Percentiles rank a stretch among this genome's conserved stretches.
Evolutionary conservation across 2,797 vertebrate species (phyloP).

Genomic region (Chloroceryle amazona): DNA sequence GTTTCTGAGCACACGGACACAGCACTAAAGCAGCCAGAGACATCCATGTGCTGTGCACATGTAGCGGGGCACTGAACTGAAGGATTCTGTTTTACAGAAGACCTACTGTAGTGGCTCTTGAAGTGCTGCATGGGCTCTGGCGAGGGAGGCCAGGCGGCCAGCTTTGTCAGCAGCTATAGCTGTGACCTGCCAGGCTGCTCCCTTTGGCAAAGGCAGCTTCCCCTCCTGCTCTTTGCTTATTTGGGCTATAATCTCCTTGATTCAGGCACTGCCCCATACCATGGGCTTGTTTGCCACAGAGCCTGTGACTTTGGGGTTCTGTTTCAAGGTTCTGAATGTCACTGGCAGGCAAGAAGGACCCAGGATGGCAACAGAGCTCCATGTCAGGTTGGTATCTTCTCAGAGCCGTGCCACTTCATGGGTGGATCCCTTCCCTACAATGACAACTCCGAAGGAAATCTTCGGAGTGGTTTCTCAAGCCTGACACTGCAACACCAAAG

Average conservation of each 20-base stretch:
- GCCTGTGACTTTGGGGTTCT: neutral
- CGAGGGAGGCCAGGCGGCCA: neutral
- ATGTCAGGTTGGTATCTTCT: neutral
- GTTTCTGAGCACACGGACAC: neutral
- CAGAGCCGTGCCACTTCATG: neutral
- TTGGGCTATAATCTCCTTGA: neutral
- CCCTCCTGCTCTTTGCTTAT: neutral
- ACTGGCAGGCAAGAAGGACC: neutral
- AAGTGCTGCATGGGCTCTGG: neutral
- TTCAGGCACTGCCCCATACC: neutral
- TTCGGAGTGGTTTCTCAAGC: neutral
- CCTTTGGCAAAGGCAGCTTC: fast-evolving
- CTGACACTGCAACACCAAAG: neutral
- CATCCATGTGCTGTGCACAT: neutral
- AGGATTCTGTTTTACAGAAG: neutral
- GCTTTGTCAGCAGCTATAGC: neutral
- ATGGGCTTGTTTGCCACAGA: neutral
- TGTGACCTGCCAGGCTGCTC: neutral
- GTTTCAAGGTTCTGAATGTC: neutral
- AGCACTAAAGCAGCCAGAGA: neutral
- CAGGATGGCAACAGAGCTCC: neutral
- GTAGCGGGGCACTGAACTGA: neutral
- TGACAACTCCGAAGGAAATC: neutral
- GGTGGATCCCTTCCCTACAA: neutral
- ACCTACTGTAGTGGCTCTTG: neutral